These are phyloP conservation scores for Oplegnathus fasciatus DNA, from an alignment of 2,113 vertebrate genomes.

Conservation along the genomic window DNA sequence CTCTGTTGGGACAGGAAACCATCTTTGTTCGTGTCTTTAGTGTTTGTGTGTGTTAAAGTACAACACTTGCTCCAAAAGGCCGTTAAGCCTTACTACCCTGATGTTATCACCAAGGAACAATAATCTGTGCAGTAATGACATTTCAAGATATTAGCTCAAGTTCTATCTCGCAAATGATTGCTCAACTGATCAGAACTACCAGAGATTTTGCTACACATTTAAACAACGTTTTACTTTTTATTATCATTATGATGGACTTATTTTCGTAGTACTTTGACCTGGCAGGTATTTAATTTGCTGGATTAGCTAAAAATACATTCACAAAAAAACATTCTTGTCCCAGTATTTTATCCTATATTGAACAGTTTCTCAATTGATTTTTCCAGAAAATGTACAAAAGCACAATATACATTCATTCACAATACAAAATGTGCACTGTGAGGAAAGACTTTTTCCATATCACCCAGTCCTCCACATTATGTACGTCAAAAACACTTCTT, in stretches of 20 bases:
- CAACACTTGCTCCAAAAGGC: background rate
- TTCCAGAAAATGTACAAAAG: background rate
- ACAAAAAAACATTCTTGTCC: background rate
- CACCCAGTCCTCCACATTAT: background rate
- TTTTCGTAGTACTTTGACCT: background rate
- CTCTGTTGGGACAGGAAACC: constrained; percentile 30
- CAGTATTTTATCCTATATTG: background rate
- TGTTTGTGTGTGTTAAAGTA: background rate
- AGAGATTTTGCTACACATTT: background rate
- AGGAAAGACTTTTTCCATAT: background rate
- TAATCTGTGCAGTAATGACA: background rate
- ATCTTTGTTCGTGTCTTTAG: background rate
- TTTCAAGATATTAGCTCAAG: background rate
- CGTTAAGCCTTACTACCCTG: background rate
- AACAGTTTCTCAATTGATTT: background rate
- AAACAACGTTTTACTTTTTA: background rate
- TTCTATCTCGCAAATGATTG: background rate
- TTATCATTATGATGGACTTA: background rate
- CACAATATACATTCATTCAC: background rate
- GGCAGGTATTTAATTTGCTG: background rate
- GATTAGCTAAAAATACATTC: background rate
- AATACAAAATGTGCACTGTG: background rate
- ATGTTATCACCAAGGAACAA: background rate
- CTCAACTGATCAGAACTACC: background rate
- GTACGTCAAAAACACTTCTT: background rate